Percentiles rank a stretch among this genome's conserved stretches.
Evolutionary conservation across 2,888 invertebrate species (phyloP).

Genomic region (Lymantria dispar): DNA sequence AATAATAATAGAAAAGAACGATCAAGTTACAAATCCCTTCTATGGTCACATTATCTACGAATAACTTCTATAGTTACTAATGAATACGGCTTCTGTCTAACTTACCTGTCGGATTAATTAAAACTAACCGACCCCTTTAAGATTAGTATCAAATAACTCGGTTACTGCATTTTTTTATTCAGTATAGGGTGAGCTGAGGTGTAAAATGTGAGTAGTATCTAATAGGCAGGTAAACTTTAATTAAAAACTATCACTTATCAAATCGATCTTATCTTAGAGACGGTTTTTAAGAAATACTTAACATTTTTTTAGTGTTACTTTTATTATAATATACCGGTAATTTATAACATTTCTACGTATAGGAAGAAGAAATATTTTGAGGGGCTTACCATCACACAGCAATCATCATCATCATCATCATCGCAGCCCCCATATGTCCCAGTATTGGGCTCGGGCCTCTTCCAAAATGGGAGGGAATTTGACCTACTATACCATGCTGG

Average conservation of each 20-base stretch:
- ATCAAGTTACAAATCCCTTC: slow-evolving; percentile 16
- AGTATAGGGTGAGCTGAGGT: not conserved
- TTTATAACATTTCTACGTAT: too few relatives aligned
- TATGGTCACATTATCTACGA: slow-evolving; percentile 13
- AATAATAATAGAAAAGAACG: not conserved
- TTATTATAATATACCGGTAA: not conserved
- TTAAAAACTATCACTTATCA: not conserved
- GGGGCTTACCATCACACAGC: too few relatives aligned
- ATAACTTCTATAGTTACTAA: slow-evolving; percentile 14
- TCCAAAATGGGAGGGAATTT: too few relatives aligned
- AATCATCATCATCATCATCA: too few relatives aligned
- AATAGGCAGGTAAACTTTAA: not conserved
- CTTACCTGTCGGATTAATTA: slow-evolving; percentile 11
- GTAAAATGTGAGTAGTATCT: not conserved
- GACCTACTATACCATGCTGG: too few relatives aligned
- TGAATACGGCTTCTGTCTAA: not conserved
- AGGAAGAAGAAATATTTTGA: too few relatives aligned
- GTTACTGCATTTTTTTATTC: not conserved
- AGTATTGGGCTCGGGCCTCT: too few relatives aligned
- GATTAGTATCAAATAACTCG: slow-evolving; percentile 7
- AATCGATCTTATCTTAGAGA: not conserved
- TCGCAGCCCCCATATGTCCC: too few relatives aligned
- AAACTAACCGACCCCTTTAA: slow-evolving; percentile 2
- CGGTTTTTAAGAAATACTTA: not conserved
- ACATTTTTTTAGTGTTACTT: not conserved